These are phyloP conservation scores for Phaenicophaeus curvirostris DNA, from an alignment of 2,797 vertebrate species.

Conservation along the genomic window DNA sequence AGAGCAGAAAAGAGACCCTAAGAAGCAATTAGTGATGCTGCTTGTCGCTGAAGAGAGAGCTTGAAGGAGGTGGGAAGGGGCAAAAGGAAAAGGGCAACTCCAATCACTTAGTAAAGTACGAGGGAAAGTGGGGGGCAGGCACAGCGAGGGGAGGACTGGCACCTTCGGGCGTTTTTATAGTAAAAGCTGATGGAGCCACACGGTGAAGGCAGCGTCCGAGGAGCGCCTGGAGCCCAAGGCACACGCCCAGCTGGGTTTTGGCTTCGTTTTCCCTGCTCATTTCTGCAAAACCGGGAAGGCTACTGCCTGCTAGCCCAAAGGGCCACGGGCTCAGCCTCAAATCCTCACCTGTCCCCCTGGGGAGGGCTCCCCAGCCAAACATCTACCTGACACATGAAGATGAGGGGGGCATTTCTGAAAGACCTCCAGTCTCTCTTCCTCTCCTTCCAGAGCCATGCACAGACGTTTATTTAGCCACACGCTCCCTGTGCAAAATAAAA, in stretches of 20 bases:
- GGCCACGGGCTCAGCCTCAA: not conserved
- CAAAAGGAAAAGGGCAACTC: conserved; percentile 59
- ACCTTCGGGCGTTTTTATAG: conserved; percentile 12
- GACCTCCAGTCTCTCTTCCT: not conserved
- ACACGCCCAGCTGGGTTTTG: conserved; percentile 30
- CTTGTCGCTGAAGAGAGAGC: conserved; percentile 77
- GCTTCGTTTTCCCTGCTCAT: not conserved
- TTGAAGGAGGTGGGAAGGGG: conserved; percentile 64
- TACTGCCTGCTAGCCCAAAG: not conserved
- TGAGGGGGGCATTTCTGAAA: not conserved
- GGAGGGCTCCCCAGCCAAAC: not conserved
- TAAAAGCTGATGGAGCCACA: conserved; percentile 32
- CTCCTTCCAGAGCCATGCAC: not conserved
- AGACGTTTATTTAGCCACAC: not conserved
- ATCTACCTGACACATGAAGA: not conserved
- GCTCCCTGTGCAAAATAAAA: conserved; percentile 35
- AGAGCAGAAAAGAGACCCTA: conserved; percentile 78
- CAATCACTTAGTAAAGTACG: conserved; percentile 57
- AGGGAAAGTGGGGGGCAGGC: not conserved
- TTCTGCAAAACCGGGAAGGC: not conserved
- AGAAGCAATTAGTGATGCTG: conserved; percentile 86
- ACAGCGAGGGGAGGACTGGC: not conserved
- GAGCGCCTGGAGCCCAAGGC: not conserved
- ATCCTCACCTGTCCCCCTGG: not conserved
- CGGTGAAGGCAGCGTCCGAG: not conserved